phyloP scores from a whole-genome alignment of 2,888 invertebrate species.

The Miltochrista miniata region DNA sequence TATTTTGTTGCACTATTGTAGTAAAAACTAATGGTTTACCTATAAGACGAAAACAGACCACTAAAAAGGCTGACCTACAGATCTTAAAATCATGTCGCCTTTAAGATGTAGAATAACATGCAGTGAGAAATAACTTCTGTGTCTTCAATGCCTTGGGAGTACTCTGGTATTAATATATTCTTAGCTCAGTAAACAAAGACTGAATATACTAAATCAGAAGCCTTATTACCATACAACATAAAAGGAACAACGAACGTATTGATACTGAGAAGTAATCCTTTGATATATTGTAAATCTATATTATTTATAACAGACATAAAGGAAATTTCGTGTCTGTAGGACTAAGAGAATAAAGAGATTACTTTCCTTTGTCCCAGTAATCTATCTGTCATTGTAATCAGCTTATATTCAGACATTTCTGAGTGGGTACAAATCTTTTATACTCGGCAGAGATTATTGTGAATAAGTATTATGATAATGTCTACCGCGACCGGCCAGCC shows the following conservation, averaged over 20 bases:
- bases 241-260: not conserved
- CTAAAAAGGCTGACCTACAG: too few relatives aligned
- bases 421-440: not conserved
- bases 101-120: too few relatives aligned
- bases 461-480: too few relatives aligned
- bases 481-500: too few relatives aligned
- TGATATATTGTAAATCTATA: too few relatives aligned
- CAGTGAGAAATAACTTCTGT: too few relatives aligned
- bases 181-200: not conserved
- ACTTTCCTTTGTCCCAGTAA: slow-evolving; percentile 6
- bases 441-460: not conserved
- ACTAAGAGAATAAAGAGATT: slow-evolving; percentile 6
- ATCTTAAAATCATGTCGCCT: too few relatives aligned
- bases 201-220: not conserved
- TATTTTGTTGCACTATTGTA: too few relatives aligned
- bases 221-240: slow-evolving; percentile 1
- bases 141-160: not conserved
- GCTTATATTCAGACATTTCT: slow-evolving; percentile 3
- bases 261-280: slow-evolving; percentile 2
- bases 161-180: too few relatives aligned
- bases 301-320: slow-evolving; percentile 7
- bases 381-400: slow-evolving; percentile 8
- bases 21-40: too few relatives aligned
- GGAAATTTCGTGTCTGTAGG: not conserved
- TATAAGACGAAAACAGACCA: too few relatives aligned